These are phyloP conservation scores for Gymnocheta viridis DNA, from an alignment of 2,888 invertebrate genomes.

Conservation along the genomic window DNA sequence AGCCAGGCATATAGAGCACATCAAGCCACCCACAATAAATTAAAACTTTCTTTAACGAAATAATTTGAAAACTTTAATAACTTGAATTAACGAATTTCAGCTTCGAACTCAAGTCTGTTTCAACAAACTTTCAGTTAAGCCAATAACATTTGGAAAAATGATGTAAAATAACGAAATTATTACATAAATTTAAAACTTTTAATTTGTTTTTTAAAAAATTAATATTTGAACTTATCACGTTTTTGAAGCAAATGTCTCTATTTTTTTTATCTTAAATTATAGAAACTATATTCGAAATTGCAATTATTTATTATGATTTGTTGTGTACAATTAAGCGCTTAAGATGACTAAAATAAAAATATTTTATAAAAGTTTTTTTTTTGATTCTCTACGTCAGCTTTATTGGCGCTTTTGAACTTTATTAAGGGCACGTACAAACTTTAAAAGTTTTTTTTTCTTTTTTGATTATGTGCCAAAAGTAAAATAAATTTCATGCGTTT, in stretches of 20 bases:
- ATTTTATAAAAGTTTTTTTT: slow-evolving; percentile 8
- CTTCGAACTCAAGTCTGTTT: too few species aligned
- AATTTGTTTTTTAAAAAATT: too few species aligned
- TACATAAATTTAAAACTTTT: too few species aligned
- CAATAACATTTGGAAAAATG: too few species aligned
- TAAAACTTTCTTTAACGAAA: too few species aligned
- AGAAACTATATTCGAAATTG: not conserved
- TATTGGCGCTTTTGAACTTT: slow-evolving; percentile 38
- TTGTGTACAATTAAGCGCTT: not conserved
- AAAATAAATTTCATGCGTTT: not conserved
- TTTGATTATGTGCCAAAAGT: slow-evolving; percentile 22
- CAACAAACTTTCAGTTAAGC: too few species aligned
- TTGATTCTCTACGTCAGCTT: slow-evolving; percentile 5
- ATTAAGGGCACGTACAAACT: slow-evolving; percentile 35
- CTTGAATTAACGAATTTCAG: too few species aligned
- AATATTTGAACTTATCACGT: not conserved
- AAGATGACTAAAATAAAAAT: slow-evolving; percentile 14
- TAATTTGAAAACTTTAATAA: too few species aligned
- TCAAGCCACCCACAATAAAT: too few species aligned
- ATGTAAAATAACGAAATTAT: too few species aligned
- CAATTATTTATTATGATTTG: not conserved
- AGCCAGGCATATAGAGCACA: too few species aligned
- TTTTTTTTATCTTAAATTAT: not conserved
- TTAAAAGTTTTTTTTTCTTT: not conserved
- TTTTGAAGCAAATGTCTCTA: not conserved